A percentile compares a stretch with the other conserved stretches of the same genome.
Conservation (phyloP, 2,888 invertebrate genomes). For the Anoplius nigerrimus region DNA sequence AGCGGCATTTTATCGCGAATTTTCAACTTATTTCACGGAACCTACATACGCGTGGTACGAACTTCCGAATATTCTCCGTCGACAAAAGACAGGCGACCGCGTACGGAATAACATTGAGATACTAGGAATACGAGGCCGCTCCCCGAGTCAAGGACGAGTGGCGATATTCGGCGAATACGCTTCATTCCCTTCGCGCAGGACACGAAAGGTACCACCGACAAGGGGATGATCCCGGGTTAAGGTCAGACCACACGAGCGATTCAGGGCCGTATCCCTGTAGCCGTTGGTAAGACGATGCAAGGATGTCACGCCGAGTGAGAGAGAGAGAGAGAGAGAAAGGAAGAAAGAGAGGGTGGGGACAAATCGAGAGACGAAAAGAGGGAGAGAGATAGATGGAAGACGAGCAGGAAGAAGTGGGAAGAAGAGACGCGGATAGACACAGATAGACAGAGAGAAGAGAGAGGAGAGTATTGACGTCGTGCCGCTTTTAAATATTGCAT, state of each 20-base stretch:
- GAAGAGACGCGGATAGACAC: conserved; percentile 9
- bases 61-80: no score
- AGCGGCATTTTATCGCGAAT: no score
- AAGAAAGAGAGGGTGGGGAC: conserved; percentile 14
- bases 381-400: conserved; percentile 13
- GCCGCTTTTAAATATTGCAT: conserved; percentile 73
- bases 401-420: conserved; percentile 10
- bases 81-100: not conserved
- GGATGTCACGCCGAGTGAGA: conserved; percentile 17
- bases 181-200: conserved; percentile 28
- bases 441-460: conserved; percentile 34
- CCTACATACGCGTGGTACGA: no score
- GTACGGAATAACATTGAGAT: not conserved
- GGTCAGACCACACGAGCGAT: conserved; percentile 58
- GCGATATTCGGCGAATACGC: conserved; percentile 46
- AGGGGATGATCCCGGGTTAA: conserved; percentile 62
- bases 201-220: conserved; percentile 20
- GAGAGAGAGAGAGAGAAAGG: conserved; percentile 22
- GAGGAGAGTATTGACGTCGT: conserved; percentile 71
- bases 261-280: conserved; percentile 42
- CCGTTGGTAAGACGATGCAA: conserved; percentile 34
- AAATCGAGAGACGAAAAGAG: no score
- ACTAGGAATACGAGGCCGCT: conserved; percentile 1
- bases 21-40: no score
- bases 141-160: conserved; percentile 11